Conservation (phyloP, 2,113 vertebrate genomes). For the Notothenia coriiceps region DNA sequence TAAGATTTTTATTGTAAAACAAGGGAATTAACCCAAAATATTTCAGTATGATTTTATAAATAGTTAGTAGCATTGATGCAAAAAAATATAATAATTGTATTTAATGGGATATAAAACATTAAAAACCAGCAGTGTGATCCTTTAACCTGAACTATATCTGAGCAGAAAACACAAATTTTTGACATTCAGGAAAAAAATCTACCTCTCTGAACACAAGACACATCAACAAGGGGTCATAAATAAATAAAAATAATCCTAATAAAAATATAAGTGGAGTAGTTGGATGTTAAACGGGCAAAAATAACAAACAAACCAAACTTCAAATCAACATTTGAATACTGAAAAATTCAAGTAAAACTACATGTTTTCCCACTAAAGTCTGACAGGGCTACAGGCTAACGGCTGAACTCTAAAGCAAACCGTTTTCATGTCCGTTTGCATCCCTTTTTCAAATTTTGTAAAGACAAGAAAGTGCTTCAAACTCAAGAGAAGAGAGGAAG, state of each 20-base stretch:
- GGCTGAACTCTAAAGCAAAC: neutral
- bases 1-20: neutral
- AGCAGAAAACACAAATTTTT: neutral
- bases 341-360: constrained; percentile 51
- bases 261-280: neutral
- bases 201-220: constrained; percentile 14
- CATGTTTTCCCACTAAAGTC: neutral
- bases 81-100: neutral
- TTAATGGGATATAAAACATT: neutral
- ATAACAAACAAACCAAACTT: neutral
- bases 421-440: constrained; percentile 7
- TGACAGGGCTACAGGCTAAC: neutral
- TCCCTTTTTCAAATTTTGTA: constrained; percentile 67
- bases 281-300: neutral
- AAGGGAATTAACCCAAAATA: neutral
- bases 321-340: neutral
- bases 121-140: neutral
- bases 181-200: constrained; percentile 10
- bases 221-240: constrained; percentile 20
- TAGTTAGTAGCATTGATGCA: neutral
- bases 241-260: neutral
- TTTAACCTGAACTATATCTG: neutral
- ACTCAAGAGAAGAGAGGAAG: neutral
- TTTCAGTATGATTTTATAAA: neutral
- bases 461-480: constrained; percentile 59